These are phyloP conservation scores for Streblospio benedicti DNA, from an alignment of 1,140 invertebrate species.

Conservation along the genomic window DNA sequence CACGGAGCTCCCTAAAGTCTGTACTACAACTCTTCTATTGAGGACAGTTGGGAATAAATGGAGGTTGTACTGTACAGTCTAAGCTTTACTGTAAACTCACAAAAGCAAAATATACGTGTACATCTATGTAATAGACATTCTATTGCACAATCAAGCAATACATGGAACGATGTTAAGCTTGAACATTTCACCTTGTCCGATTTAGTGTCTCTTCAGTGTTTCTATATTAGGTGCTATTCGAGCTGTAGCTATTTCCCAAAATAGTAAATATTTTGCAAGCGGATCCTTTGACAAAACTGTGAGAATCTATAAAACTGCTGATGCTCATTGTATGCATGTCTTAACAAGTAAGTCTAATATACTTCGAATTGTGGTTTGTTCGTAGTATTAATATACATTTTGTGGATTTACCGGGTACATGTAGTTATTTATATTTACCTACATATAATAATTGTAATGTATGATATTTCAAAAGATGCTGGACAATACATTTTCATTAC, in stretches of 20 bases:
- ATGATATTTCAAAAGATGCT: neutral
- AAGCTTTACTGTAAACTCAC: no score
- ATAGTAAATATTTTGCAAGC: conserved; percentile 40
- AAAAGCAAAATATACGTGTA: no score
- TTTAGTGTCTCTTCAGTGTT: no score
- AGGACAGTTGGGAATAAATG: no score
- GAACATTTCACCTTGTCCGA: no score
- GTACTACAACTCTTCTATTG: no score
- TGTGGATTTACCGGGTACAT: neutral
- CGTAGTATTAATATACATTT: no score
- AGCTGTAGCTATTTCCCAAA: conserved; percentile 34
- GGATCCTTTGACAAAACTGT: conserved; percentile 41
- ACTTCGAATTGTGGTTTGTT: neutral
- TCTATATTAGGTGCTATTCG: conserved; percentile 35
- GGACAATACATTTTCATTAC: neutral
- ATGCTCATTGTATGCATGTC: conserved; percentile 27
- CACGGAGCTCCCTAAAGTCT: no score
- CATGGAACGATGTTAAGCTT: no score
- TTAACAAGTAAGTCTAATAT: conserved; percentile 15
- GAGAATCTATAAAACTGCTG: conserved; percentile 36
- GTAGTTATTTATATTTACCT: neutral
- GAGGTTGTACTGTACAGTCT: no score
- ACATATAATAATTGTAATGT: neutral
- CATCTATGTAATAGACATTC: no score
- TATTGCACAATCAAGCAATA: no score